These are phyloP conservation scores for Athene noctua DNA, from an alignment of 2,113 vertebrate genomes.

Conservation along the genomic window DNA sequence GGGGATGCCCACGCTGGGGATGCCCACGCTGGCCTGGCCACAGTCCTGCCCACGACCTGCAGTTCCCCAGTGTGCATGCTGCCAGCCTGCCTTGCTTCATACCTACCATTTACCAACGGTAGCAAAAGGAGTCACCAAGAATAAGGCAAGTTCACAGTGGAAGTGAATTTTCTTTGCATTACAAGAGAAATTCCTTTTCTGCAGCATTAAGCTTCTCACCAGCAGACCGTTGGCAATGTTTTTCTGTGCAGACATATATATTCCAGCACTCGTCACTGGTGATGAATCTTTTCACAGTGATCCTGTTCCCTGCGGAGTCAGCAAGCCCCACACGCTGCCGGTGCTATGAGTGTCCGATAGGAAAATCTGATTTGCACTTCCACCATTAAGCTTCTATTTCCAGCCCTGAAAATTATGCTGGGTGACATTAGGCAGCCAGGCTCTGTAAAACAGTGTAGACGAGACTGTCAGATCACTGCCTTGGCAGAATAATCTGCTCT, in stretches of 20 bases:
- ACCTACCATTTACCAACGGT: background rate
- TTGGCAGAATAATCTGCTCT: background rate
- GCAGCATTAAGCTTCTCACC: background rate
- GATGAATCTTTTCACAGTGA: background rate
- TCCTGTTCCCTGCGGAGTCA: background rate
- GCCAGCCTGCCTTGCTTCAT: background rate
- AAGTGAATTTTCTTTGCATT: background rate
- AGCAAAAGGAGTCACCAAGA: background rate
- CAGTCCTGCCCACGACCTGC: background rate
- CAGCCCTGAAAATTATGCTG: background rate
- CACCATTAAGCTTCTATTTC: constrained; percentile 8
- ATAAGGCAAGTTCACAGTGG: background rate
- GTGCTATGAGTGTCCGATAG: background rate
- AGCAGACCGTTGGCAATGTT: background rate
- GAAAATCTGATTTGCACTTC: constrained; percentile 40
- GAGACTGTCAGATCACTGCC: background rate
- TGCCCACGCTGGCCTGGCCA: rapidly evolving
- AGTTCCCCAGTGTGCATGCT: background rate
- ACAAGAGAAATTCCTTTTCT: background rate
- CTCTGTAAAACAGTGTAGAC: background rate
- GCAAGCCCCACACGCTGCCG: background rate
- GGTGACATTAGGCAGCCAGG: background rate
- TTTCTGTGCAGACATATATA: background rate
- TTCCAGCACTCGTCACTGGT: background rate
- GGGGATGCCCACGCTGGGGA: background rate